Base-by-base conservation (phyloP, 2,113 vertebrate genomes). In the Pterophyllum scalare region DNA sequence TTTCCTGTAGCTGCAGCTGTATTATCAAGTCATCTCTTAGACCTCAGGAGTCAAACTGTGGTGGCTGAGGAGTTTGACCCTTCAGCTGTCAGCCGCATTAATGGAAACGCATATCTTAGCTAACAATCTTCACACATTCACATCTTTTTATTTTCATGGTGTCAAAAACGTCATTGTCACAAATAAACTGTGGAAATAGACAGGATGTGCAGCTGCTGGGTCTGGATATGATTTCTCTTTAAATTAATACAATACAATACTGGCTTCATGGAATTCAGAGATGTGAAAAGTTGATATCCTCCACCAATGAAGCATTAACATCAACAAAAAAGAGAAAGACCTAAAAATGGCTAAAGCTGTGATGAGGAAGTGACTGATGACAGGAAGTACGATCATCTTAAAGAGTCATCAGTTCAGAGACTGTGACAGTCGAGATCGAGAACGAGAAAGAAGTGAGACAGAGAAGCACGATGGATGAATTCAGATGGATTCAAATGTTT, bases 31-130 rank as follows among this genome's bases (percentile, higher is more conserved):
- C 0, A 22, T 56, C 20, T 57, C 20, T 57, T 57, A 57, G 1
- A 57, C 20, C 22, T 13, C 54, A 57, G 9, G 35, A 38, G 54
- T 0, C 54, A 0, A 0, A n/a, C n/a, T 57, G 54, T 35, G 35
- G 35, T 38, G 35, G 35, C 2, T 9, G 35, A 38, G 8, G 35
- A 38, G 7, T 57, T 57, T 57, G 0, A 12, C 0, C 10, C 54
- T 12, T 57, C 5, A 1, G 6, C 56, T 13, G 1, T 24, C 31
- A 31, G 31, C 31, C 4, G 6, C 31, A 7, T 33, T 33, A 0
- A 33, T 26, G 13, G 6, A 59, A 59, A 59, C 24, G 24, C 13
- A 26, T 59, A 26, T 59, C 24, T 26, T 59, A 15, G 7, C 24
- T 26, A 14, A 59, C 0, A 0, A 26, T 59, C 31, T 59, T 59